phyloP scores from a whole-genome alignment of 2,113 vertebrate genomes.

The Proteles cristata region DNA sequence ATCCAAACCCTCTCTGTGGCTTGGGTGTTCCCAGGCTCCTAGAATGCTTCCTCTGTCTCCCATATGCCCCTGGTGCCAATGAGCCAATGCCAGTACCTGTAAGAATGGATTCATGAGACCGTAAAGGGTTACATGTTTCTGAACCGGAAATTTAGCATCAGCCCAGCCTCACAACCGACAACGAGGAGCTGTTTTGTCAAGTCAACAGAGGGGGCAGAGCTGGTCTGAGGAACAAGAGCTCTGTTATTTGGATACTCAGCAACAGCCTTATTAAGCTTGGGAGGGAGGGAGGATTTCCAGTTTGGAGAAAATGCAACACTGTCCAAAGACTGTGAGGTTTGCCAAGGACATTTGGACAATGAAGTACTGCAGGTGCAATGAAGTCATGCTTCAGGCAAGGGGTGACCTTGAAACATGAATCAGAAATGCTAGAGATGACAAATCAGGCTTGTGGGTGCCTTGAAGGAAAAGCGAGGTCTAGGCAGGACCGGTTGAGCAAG shows the following conservation, averaged over 20 bases:
- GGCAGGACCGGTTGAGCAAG: not conserved
- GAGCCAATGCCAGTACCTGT: not conserved
- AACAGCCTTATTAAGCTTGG: slow-evolving; percentile 7
- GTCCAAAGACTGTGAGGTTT: slow-evolving; percentile 34
- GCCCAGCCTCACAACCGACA: not conserved
- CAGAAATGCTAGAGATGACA: not conserved
- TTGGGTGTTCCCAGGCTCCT: not conserved
- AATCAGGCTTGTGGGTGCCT: not conserved
- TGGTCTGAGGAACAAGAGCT: not conserved
- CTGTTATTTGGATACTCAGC: slow-evolving; percentile 4
- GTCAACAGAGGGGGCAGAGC: not conserved
- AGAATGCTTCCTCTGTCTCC: not conserved
- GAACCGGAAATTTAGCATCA: not conserved
- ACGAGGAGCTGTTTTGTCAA: slow-evolving; percentile 9
- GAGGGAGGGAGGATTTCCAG: slow-evolving; percentile 55
- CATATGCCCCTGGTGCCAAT: not conserved
- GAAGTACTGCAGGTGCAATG: slow-evolving; percentile 64
- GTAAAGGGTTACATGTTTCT: slow-evolving; percentile 25
- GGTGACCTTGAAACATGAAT: slow-evolving; percentile 56
- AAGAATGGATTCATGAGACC: accelerated
- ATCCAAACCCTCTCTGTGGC: not conserved
- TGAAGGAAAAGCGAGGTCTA: not conserved
- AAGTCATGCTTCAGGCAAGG: slow-evolving; percentile 56
- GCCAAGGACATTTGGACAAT: slow-evolving; percentile 73
- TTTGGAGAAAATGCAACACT: not conserved